Conservation (phyloP, 1,140 invertebrate species). For the Drosophila sulfurigaster region DNA sequence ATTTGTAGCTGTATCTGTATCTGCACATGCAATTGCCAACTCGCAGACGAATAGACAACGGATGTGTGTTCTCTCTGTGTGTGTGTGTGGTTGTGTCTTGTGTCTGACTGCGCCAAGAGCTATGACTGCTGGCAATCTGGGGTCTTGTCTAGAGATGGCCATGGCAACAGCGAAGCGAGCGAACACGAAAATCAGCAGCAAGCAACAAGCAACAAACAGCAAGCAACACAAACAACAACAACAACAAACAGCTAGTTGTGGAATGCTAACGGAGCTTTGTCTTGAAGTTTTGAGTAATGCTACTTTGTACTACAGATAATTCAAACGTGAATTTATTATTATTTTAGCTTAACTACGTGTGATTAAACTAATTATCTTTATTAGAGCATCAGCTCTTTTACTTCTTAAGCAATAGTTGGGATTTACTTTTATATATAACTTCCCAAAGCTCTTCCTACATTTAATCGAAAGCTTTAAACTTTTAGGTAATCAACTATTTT, state of each 20-base stretch:
- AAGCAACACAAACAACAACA: neutral
- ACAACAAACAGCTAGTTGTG: neutral
- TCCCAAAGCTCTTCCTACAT: no score
- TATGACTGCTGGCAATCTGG: conserved; percentile 14
- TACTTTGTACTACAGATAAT: no score
- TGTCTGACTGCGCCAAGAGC: conserved; percentile 14
- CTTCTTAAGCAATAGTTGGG: neutral
- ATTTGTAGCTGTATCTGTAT: conserved; percentile 43
- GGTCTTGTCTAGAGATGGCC: conserved; percentile 15
- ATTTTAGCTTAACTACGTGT: no score
- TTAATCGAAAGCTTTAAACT: no score
- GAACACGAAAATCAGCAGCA: neutral
- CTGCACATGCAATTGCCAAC: conserved; percentile 58
- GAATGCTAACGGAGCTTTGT: conserved; percentile 2
- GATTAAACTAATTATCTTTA: no score
- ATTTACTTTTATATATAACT: no score
- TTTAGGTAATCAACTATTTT: no score
- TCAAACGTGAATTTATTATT: no score
- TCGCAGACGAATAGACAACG: conserved; percentile 30
- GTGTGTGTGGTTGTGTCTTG: conserved; percentile 14
- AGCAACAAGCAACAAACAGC: neutral
- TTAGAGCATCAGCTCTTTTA: no score
- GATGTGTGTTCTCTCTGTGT: conserved; percentile 27
- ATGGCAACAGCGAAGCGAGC: conserved; percentile 17
- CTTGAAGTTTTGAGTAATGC: no score